Conservation (phyloP, 92 coral and sea anemone species). For the Micromussa lordhowensis region DNA sequence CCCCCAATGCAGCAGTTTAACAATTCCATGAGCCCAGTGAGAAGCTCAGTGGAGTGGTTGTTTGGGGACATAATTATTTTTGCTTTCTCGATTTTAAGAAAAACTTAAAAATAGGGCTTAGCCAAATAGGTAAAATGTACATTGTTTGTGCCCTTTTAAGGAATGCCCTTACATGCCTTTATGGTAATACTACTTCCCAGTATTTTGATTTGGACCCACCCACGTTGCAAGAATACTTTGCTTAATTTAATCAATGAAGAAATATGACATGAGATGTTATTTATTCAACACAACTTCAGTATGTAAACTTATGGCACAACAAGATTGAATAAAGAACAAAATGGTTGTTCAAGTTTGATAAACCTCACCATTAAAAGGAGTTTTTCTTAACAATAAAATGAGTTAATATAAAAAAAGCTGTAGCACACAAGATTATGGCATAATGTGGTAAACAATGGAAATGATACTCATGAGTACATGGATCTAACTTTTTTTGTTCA, state of each 20-base stretch:
- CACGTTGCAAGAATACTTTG: neutral
- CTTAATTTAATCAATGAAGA: neutral
- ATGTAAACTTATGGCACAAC: neutral
- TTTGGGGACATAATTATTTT: too few relatives aligned
- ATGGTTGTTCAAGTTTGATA: too few relatives aligned
- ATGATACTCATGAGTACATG: constrained; percentile 53
- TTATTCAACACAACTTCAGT: neutral
- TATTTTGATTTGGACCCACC: neutral
- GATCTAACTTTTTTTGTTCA: constrained; percentile 50
- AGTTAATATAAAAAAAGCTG: neutral
- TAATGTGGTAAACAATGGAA: neutral
- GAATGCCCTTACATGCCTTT: too few relatives aligned
- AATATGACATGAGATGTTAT: neutral
- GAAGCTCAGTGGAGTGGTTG: too few relatives aligned
- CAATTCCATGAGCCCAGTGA: too few relatives aligned
- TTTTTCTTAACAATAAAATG: neutral
- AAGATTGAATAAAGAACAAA: neutral
- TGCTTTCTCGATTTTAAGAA: too few relatives aligned
- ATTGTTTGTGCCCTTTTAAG: too few relatives aligned
- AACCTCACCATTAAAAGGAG: too few relatives aligned
- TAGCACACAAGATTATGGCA: neutral
- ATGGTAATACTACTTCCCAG: neutral
- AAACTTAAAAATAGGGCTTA: too few relatives aligned
- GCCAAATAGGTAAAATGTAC: too few relatives aligned
- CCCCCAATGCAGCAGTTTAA: too few relatives aligned